Percentiles rank a stretch among this genome's conserved stretches.
These are phyloP conservation scores for Malacoctenus gilli DNA, from an alignment of 2,797 vertebrate genomes.

Conservation along the genomic window DNA sequence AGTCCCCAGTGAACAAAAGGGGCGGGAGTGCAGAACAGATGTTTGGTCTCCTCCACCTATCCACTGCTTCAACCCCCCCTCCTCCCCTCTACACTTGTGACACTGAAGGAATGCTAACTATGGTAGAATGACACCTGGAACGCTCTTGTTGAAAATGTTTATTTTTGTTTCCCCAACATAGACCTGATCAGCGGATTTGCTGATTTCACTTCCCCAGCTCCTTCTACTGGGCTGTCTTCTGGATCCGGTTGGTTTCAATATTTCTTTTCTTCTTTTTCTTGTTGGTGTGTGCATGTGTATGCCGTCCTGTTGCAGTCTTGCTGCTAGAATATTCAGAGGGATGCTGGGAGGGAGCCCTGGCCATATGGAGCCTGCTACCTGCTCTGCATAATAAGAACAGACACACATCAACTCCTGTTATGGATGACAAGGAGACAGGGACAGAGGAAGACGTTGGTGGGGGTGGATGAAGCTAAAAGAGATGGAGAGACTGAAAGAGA, in stretches of 20 bases:
- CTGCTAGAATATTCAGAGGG: conserved; percentile 81
- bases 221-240: conserved; percentile 83
- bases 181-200: conserved; percentile 92
- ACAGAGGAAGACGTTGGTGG: conserved; percentile 66
- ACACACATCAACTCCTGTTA: conserved; percentile 90
- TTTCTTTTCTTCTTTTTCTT: conserved; percentile 16
- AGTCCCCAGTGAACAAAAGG: conserved; percentile 92
- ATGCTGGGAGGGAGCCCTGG: conserved; percentile 76
- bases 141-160: conserved; percentile 50
- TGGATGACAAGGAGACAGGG: conserved; percentile 84
- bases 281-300: conserved; percentile 44
- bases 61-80: conserved; percentile 60
- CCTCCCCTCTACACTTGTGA: conserved; percentile 78
- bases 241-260: conserved; percentile 83
- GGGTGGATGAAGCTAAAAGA: conserved; percentile 55
- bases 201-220: conserved; percentile 88
- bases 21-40: conserved; percentile 91
- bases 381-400: conserved; percentile 90
- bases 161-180: conserved; percentile 59
- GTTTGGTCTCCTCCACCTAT: conserved; percentile 84
- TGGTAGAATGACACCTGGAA: conserved; percentile 66
- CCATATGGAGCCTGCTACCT: conserved; percentile 90
- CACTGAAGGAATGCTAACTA: conserved; percentile 75
- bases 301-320: conserved; percentile 68
- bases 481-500: conserved; percentile 48